These are phyloP conservation scores for Ceyx cyanopectus DNA, from an alignment of 2,113 vertebrate genomes.

Conservation along the genomic window DNA sequence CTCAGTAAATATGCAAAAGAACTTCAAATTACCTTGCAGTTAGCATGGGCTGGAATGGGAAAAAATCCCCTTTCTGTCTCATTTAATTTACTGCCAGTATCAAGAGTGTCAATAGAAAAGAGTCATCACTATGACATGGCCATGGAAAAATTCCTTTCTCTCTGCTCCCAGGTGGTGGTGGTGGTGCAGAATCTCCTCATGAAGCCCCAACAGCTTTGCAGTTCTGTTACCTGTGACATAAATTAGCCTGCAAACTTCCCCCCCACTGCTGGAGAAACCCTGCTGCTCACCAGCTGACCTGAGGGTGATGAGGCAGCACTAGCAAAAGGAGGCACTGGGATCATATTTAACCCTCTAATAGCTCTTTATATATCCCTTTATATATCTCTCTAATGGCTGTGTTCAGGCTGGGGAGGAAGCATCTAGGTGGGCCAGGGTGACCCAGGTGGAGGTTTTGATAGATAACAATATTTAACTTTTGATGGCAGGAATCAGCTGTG, in stretches of 20 bases:
- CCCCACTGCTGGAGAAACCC: background rate
- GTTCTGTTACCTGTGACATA: conserved; percentile 16
- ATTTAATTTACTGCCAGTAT: conserved; percentile 44
- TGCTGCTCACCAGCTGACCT: background rate
- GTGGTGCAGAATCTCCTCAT: conserved; percentile 16
- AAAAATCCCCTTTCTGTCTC: background rate
- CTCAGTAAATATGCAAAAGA: conserved; percentile 36
- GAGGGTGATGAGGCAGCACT: background rate
- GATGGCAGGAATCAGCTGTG: conserved; percentile 8
- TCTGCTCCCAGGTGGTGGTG: conserved; percentile 6
- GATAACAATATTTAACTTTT: conserved; percentile 32
- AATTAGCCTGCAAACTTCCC: background rate
- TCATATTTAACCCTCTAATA: background rate
- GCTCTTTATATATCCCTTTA: background rate
- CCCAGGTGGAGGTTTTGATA: background rate
- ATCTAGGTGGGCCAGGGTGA: background rate
- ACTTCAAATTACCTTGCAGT: conserved; percentile 45
- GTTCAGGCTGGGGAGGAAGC: background rate
- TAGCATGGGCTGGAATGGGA: conserved; percentile 20
- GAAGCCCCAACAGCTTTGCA: conserved; percentile 34
- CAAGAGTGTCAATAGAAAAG: conserved; percentile 32
- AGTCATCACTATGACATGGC: background rate
- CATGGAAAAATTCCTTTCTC: conserved; percentile 6
- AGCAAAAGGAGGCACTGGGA: background rate
- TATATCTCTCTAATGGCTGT: background rate